A percentile compares a stretch with the other conserved stretches of the same genome.
Conservation (phyloP, 2,797 vertebrate genomes). For the Peromyscus attwateri region DNA sequence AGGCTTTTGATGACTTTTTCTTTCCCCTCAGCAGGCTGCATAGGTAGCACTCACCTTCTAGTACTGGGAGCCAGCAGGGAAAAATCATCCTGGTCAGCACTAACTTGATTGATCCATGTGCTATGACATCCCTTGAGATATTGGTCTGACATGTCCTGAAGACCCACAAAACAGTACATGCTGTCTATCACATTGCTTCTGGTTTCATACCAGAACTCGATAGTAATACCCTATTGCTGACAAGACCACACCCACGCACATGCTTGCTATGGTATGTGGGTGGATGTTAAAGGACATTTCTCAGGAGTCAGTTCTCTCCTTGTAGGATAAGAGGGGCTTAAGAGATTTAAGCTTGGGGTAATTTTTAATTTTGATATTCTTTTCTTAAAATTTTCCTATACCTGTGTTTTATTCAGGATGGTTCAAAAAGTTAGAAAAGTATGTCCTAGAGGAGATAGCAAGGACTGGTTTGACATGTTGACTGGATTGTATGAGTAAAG, state of each 20-base stretch:
- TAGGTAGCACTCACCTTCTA: background rate
- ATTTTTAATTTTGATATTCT: conserved; percentile 12
- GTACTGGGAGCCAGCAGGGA: background rate
- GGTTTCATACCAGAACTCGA: background rate
- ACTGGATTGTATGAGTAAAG: background rate
- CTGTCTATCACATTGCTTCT: background rate
- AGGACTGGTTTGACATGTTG: background rate
- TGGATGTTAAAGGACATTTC: background rate
- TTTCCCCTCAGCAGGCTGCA: background rate
- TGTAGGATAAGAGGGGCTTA: background rate
- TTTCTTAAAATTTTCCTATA: background rate
- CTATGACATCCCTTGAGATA: background rate
- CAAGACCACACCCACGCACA: background rate
- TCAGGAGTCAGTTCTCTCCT: background rate
- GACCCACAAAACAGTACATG: background rate
- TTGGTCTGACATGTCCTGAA: background rate
- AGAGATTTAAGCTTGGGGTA: background rate
- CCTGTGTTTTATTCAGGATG: background rate
- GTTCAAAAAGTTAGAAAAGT: background rate
- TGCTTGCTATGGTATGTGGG: background rate
- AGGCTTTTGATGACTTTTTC: background rate
- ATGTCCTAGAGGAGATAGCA: background rate
- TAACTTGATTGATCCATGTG: background rate
- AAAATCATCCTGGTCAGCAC: background rate
- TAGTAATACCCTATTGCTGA: background rate